phyloP scores from a whole-genome alignment of 2,113 vertebrate genomes.

The Oreotrochilus melanogaster region DNA sequence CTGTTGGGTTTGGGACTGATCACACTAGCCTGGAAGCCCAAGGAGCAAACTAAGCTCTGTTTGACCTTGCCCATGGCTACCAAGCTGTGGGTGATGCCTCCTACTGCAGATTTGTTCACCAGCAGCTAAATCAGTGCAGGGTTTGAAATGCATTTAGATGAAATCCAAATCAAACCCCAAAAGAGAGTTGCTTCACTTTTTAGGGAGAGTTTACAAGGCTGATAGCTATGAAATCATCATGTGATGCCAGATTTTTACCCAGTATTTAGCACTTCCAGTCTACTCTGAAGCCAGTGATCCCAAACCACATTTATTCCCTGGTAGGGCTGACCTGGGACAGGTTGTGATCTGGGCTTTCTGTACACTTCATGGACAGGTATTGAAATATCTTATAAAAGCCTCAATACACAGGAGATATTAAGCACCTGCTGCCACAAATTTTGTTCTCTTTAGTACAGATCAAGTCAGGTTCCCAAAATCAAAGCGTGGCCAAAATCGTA shows the following conservation, averaged over 20 bases:
- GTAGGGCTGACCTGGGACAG: neutral
- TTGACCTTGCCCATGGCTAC: neutral
- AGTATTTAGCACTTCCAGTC: neutral
- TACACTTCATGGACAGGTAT: neutral
- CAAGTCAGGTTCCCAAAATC: neutral
- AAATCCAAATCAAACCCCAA: neutral
- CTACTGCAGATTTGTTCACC: neutral
- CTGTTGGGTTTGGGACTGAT: neutral
- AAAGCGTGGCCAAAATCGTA: neutral
- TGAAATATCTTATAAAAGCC: neutral
- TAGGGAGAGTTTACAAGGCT: neutral
- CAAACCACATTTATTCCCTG: fast-evolving
- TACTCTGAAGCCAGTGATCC: neutral
- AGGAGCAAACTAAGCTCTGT: neutral
- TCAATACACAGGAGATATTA: neutral
- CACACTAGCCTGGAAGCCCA: neutral
- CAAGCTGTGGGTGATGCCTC: neutral
- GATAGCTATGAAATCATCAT: neutral
- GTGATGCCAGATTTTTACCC: neutral
- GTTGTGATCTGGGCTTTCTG: neutral
- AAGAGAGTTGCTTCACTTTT: neutral
- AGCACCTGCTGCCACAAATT: neutral
- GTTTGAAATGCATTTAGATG: neutral
- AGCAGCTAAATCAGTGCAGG: neutral
- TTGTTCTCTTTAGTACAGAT: neutral